Evolutionary conservation across 2,888 invertebrate species (phyloP).

Genomic region (Vannuccia rotundouncinata): DNA sequence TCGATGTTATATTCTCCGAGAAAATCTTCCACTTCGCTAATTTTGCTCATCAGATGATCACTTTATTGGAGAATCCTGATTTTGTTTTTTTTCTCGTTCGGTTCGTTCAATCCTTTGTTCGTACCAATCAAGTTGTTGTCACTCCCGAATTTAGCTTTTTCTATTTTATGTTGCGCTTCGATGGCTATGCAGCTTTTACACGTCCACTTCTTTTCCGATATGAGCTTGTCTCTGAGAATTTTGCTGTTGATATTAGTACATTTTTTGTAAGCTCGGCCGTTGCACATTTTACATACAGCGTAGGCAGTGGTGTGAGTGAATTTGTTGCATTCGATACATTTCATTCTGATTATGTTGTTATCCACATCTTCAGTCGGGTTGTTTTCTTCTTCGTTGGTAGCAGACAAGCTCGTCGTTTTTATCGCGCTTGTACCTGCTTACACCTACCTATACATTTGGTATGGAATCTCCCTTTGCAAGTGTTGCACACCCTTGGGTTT

Average conservation of each 20-base stretch:
- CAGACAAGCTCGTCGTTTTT: neutral
- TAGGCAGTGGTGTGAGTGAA: neutral
- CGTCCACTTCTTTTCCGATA: neutral
- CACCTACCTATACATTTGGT: neutral
- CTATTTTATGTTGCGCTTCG: neutral
- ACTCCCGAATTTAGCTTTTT: neutral
- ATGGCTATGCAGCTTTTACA: neutral
- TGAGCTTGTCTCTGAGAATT: neutral
- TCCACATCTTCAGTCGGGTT: neutral
- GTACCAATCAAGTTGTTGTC: neutral
- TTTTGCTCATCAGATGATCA: neutral
- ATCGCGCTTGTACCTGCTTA: neutral
- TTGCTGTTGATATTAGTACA: neutral
- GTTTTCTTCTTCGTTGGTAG: neutral
- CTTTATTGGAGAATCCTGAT: neutral
- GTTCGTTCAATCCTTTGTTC: neutral
- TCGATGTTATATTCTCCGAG: neutral
- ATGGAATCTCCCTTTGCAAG: neutral
- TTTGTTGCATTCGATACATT: neutral
- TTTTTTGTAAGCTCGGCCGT: neutral
- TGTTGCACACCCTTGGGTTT: neutral
- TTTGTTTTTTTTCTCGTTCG: neutral
- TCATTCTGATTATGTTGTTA: neutral
- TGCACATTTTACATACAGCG: neutral
- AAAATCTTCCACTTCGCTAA: neutral